Conservation (phyloP, 2,797 vertebrate species). For the Malacoctenus gilli region DNA sequence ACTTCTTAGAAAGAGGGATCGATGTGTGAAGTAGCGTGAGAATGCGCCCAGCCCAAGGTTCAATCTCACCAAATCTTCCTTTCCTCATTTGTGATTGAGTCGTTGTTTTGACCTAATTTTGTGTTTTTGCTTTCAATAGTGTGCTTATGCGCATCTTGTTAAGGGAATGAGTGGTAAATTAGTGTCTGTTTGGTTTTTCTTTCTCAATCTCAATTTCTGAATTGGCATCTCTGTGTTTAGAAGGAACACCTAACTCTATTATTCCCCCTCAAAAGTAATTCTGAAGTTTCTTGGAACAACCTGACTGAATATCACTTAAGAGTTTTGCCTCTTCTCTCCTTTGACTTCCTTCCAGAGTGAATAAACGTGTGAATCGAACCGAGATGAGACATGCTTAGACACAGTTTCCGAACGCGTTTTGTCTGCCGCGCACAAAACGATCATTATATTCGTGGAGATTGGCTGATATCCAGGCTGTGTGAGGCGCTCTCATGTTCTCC, state of each 20-base stretch:
- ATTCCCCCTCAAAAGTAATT: too few relatives aligned
- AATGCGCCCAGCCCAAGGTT: conserved; percentile 15
- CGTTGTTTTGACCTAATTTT: neutral
- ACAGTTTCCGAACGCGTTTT: conserved; percentile 3
- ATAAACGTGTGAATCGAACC: conserved; percentile 1
- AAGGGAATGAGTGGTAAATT: too few relatives aligned
- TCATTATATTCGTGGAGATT: conserved; percentile 13
- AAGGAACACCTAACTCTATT: too few relatives aligned
- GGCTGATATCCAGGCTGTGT: neutral
- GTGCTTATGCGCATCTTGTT: too few relatives aligned
- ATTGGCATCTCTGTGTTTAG: too few relatives aligned
- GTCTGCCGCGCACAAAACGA: neutral
- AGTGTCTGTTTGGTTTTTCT: neutral
- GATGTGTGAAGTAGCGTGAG: conserved; percentile 8
- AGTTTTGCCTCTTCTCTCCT: neutral
- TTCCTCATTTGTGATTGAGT: conserved; percentile 11
- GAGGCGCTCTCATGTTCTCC: conserved; percentile 14
- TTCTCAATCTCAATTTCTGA: too few relatives aligned
- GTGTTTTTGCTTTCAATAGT: neutral
- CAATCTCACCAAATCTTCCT: conserved; percentile 23
- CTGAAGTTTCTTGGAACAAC: conserved; percentile 3
- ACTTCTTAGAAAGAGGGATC: conserved; percentile 23
- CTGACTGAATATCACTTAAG: neutral
- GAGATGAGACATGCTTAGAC: conserved; percentile 1
- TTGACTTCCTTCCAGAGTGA: conserved; percentile 2